These are phyloP conservation scores for Tupaia tana DNA, from an alignment of 2,113 vertebrate species.

Conservation along the genomic window DNA sequence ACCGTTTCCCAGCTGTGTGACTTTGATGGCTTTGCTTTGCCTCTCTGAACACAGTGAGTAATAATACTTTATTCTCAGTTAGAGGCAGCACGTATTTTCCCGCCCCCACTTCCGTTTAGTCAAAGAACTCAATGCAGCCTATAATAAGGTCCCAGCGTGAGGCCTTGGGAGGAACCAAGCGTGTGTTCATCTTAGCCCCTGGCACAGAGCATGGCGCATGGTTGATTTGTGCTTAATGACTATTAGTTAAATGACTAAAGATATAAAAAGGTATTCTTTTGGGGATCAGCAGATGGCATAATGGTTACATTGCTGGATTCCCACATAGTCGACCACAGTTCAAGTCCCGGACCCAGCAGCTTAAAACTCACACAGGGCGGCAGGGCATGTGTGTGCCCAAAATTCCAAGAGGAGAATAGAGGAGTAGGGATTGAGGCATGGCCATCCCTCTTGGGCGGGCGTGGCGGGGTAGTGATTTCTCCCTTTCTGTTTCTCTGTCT, in stretches of 20 bases:
- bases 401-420: no score
- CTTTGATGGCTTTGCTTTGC: not conserved
- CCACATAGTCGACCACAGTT: no score
- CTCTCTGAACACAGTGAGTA: constrained; percentile 15
- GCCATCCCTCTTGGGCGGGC: no score
- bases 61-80: not conserved
- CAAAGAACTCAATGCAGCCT: not conserved
- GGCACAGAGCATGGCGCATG: not conserved
- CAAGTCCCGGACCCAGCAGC: no score
- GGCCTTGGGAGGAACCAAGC: not conserved
- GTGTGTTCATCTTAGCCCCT: not conserved
- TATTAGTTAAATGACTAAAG: not conserved
- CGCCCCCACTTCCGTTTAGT: not conserved
- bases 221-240: not conserved
- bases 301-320: no score
- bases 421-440: no score
- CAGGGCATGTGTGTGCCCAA: no score
- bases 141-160: not conserved
- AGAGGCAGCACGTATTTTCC: not conserved
- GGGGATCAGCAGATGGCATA: no score
- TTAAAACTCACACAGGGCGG: no score
- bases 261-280: not conserved
- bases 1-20: constrained; percentile 13
- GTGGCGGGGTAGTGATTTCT: no score
- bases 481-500: no score